These are phyloP conservation scores for Ginglymostoma cirratum DNA, from an alignment of 2,113 vertebrate genomes.

Conservation along the genomic window DNA sequence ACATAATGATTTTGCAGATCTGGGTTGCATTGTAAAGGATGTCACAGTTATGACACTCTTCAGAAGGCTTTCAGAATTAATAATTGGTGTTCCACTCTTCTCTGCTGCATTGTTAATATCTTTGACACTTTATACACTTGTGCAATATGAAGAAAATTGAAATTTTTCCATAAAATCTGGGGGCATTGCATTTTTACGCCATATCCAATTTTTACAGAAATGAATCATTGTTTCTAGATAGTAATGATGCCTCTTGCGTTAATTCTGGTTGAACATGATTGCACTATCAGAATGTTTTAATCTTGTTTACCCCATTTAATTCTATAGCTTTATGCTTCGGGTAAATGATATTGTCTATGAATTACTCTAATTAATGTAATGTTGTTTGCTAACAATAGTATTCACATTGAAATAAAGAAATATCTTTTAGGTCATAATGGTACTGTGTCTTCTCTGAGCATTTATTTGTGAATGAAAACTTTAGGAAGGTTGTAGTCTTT, in stretches of 20 bases:
- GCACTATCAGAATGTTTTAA: neutral
- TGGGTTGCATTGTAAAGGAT: neutral
- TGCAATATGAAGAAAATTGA: neutral
- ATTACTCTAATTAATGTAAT: neutral
- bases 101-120: neutral
- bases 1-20: neutral
- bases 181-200: neutral
- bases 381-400: neutral
- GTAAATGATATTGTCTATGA: neutral
- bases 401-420: neutral
- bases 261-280: neutral
- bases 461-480: neutral
- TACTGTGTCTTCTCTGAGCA: neutral
- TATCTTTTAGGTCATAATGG: neutral
- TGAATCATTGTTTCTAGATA: neutral
- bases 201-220: neutral
- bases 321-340: neutral
- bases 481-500: neutral
- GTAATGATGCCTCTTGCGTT: neutral
- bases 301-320: neutral
- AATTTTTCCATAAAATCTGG: neutral
- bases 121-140: neutral
- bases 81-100: neutral
- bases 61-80: neutral
- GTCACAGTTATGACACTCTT: neutral